These are phyloP conservation scores for Cyphomyrus plagiostoma DNA, from an alignment of 2,113 vertebrate genomes.

Conservation along the genomic window DNA sequence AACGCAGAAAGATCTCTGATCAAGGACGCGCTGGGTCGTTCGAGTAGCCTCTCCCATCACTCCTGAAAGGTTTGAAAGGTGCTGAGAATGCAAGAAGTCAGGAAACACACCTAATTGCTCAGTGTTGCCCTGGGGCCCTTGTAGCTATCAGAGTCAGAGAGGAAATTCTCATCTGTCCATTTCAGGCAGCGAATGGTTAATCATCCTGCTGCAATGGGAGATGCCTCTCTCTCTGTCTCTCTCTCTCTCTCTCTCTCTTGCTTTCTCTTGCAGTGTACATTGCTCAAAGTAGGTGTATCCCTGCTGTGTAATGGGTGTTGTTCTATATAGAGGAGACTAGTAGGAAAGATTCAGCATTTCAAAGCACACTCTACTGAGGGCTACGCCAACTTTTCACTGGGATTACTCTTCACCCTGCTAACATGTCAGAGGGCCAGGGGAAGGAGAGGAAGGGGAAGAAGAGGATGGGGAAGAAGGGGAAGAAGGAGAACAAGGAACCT, in stretches of 20 bases:
- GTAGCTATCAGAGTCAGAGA: conserved; percentile 22
- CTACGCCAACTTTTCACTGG: conserved; percentile 49
- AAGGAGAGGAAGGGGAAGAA: conserved; percentile 58
- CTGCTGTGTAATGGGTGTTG: conserved; percentile 58
- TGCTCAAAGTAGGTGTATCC: conserved; percentile 64
- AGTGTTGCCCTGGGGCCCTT: neutral
- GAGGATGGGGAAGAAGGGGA: conserved; percentile 53
- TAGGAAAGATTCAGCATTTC: conserved; percentile 61
- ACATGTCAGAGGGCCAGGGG: conserved; percentile 60
- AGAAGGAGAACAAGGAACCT: conserved; percentile 42
- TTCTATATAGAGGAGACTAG: conserved; percentile 64
- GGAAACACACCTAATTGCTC: neutral
- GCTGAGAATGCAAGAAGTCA: neutral
- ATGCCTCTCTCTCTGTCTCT: conserved; percentile 46
- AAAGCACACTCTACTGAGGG: conserved; percentile 55
- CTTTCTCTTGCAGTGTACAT: conserved; percentile 35
- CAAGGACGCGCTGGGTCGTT: neutral
- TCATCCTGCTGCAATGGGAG: conserved; percentile 64
- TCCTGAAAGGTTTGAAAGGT: neutral
- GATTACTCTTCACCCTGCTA: conserved; percentile 53
- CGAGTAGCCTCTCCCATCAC: neutral
- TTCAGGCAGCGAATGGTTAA: conserved; percentile 57
- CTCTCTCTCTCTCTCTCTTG: conserved; percentile 29
- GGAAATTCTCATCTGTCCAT: conserved; percentile 47
- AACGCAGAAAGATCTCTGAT: neutral